Conservation (phyloP, 2,797 vertebrate species). For the Poeciliopsis presidionis region DNA sequence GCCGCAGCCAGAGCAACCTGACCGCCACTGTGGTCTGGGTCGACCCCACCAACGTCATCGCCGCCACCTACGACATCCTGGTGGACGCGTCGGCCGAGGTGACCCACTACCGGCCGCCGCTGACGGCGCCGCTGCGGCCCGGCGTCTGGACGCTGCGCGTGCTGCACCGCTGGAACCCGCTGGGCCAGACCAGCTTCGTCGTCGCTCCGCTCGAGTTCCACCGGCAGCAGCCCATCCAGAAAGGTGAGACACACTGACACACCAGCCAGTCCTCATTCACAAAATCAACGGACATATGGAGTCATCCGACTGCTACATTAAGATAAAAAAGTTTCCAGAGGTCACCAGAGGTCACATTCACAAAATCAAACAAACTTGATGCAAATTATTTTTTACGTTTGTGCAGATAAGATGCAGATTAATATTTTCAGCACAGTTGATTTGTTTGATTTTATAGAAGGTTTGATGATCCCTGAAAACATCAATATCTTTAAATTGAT, state of each 20-base stretch:
- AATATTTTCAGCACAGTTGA: no score
- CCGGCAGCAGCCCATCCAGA: slow-evolving; percentile 84
- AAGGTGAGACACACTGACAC: slow-evolving; percentile 76
- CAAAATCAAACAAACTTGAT: no score
- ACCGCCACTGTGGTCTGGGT: slow-evolving; percentile 96
- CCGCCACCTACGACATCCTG: slow-evolving; percentile 95
- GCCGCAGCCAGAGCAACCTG: slow-evolving; percentile 89
- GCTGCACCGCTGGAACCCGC: slow-evolving; percentile 91
- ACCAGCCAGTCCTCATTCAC: no score
- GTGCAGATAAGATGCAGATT: no score
- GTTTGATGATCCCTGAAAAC: no score
- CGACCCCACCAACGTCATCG: slow-evolving; percentile 94
- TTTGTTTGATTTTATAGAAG: no score
- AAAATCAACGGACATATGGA: no score
- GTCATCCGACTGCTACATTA: no score
- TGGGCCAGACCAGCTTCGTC: slow-evolving; percentile 93
- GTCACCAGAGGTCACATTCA: no score
- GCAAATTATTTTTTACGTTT: no score
- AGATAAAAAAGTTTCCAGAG: no score
- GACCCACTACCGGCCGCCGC: slow-evolving; percentile 94
- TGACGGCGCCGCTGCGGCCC: slow-evolving; percentile 89
- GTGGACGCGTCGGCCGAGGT: slow-evolving; percentile 92
- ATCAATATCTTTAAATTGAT: no score
- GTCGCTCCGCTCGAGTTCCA: slow-evolving; percentile 91
- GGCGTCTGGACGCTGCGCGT: slow-evolving; percentile 93